These are phyloP conservation scores for Otus sunia DNA, from an alignment of 2,113 vertebrate species.

Conservation along the genomic window DNA sequence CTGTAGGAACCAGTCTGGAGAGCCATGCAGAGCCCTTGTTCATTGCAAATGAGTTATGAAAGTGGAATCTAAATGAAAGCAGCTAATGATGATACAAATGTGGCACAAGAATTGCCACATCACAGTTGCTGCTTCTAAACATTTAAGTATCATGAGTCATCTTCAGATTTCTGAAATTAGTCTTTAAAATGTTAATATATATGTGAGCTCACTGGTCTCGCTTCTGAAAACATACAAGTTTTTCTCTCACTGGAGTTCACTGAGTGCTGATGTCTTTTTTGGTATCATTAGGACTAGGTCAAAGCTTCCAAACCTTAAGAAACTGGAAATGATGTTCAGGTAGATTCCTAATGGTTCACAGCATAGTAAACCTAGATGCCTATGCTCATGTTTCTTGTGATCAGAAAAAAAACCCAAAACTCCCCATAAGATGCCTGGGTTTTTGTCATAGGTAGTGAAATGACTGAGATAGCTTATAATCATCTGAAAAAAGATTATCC, in stretches of 20 bases:
- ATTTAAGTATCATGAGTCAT: background rate
- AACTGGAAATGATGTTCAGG: background rate
- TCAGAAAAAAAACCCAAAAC: background rate
- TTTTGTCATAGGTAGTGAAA: background rate
- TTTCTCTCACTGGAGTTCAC: background rate
- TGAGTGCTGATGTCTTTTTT: background rate
- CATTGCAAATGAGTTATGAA: background rate
- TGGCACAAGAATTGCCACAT: background rate
- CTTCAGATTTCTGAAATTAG: background rate
- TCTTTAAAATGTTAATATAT: background rate
- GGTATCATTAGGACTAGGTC: background rate
- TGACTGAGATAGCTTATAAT: background rate
- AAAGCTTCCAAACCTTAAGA: background rate
- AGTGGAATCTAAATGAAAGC: background rate
- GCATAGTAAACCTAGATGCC: background rate
- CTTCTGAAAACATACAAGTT: background rate
- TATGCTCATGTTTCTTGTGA: background rate
- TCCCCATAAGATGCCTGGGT: background rate
- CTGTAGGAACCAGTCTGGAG: background rate
- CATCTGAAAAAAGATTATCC: background rate
- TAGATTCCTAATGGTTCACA: background rate
- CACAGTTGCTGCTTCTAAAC: background rate
- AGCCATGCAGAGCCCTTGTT: background rate
- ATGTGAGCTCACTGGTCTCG: background rate
- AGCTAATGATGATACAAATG: background rate